Base-by-base conservation (phyloP, 2,888 invertebrate genomes). In the Xylophagus ater region DNA sequence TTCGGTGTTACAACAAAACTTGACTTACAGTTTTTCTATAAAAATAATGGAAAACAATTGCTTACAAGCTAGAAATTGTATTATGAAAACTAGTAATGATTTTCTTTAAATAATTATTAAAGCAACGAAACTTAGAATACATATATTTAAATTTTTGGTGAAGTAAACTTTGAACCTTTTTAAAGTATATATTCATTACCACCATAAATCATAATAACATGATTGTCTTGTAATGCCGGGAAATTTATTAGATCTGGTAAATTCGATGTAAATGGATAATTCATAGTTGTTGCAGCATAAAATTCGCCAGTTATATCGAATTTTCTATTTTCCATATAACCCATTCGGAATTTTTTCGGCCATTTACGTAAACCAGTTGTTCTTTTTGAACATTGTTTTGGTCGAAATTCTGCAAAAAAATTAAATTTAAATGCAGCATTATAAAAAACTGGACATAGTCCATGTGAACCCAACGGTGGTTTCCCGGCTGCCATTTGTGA, bases 401-500 rank as follows among this genome's bases (percentile, higher is more conserved):
- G 50, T 9, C 47, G 40, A 5, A 37, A n/a, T 31, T 51, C 50
- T 3, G 53, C 50, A 31, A 41, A 45, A 33, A 53, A 54, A 10
- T 46, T 36, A 31, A 50, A 28, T 9, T 37, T 32, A 20, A 54
- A 54, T 14, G 54, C 53, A 7, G 46, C 23, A 32, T 52, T 52
- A 32, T 52, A 54, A 33, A 52, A 52, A 18, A 47, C 41, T 3
- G 53, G 49, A 37, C 54, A 54, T 6, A 54, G 25, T 3, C 54
- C 54, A 34, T 54, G 54, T 2, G 50, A 50, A 3, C 51, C 52
- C 4, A 38, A 28, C 4, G 50, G 51, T 7, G 43, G 42, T n/a
- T 40, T 10, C 1, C 46, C 34, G 3, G 50, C 48, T 4, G 46
- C 53, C 5, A 43, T 17, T 44, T 54, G 54, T 32, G 41, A 37